Base-by-base conservation (phyloP, 2,888 invertebrate genomes). In the Acronicta leporina region DNA sequence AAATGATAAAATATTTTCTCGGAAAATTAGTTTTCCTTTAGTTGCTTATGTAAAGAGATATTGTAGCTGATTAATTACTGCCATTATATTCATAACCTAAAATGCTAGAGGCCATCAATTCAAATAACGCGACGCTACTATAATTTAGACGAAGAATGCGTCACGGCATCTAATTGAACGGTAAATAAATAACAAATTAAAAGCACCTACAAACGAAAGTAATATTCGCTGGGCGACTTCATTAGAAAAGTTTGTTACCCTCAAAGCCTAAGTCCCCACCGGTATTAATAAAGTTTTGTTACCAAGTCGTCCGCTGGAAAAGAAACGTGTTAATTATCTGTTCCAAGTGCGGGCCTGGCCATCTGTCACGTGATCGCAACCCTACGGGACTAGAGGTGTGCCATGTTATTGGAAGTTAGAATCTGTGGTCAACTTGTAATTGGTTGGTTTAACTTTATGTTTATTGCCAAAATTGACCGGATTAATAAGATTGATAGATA, bases 271-370 rank as follows among this genome's bases (percentile, higher is more conserved):
- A 90, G 90, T 89, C 87, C 85, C 85, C 83, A 81, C 83, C 86
- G 90, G 94, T 93, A 94, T 94, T 94, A 94, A 93, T 92, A 94
- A 94, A 94, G 94, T 94, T 94, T 92, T 89, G 92, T 90, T 90
- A 85, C 87, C 86, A 85, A 85, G 82, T 83, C 75, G 81, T 78
- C 81, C 79, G 82, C 80, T 84, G 84, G 87, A 88, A 90, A 93
- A 93, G 92, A 92, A 93, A 91, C 90, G 91, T 91, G 92, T 93
- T 94, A 94, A 94, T 94, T 94, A 94, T 90, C 89, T 84, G 83
- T 50, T 79, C 63, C 61, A 75, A 84, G 85, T 84, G 76, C 82
- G 80, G 82, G 71, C 68, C 80, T 80, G 84, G 82, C 83, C 89
- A 91, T 91, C 90, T 92, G 91, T 92, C 92, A 91, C 90, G 86